Base-by-base conservation (phyloP, 2,888 invertebrate species). In the Sussaba pulchella region DNA sequence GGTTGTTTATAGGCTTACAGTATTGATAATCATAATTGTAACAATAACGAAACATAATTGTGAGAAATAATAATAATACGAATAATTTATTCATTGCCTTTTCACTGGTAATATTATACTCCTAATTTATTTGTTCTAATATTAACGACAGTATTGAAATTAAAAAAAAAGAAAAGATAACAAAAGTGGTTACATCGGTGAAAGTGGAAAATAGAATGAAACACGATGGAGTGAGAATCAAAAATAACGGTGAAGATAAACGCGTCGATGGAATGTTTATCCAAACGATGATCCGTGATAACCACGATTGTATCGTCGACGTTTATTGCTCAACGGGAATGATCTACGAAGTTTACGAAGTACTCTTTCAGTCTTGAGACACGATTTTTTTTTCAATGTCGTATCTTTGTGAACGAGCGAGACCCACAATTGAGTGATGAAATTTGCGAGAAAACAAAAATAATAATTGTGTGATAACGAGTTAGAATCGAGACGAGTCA, bases 281-380 rank as follows among this genome's bases (percentile, higher is more conserved):
- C 70, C 26, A 52, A 72, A 52, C 41, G 54, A 77, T 69, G 47
- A 12, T 45, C 66, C 14, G 19, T 57, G 54, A 31, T 14, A 54
- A 31, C 64, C 45, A 41, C 59, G 50, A 47, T 75, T 17, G 54
- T 73, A 67, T 73, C 54, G 54, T 66, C 50, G 69, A 63, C 50
- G 41, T 14, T 70, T 59, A 64, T 70, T 72, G 61, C 67, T 72
- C 77, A 75, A 75, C 78, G 72, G 82, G 77, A 82, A 80, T 81
- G 74, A 47, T 78, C 47, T 71, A 47, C 66, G 24, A 80, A 74
- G 50, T 75, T 81, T 74, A 77, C 50, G 71, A 76, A 83, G 83
- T 82, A 83, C 75, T 81, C 81, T 85, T 85, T 90, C 89, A 89
- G 89, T 89, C 89, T 89, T 89, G 74, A 87, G 82, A 86, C 86